Evolutionary conservation across 2,888 invertebrate genomes (phyloP).

Genomic region (Heterodera filipjevi): DNA sequence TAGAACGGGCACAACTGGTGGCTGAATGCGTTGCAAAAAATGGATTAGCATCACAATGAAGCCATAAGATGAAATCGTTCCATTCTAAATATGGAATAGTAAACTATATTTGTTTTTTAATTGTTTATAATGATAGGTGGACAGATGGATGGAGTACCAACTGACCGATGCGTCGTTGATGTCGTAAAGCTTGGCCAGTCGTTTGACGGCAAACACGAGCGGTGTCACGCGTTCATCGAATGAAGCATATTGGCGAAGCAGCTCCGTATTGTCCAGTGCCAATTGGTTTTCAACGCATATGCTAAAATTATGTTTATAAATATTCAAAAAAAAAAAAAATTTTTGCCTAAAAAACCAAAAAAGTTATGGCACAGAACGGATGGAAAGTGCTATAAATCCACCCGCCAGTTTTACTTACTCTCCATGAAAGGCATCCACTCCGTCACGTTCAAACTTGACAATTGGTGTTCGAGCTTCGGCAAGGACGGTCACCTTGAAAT

Average conservation of each 20-base stretch:
- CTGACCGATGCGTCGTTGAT: conserved; percentile 70
- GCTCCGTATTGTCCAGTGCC: conserved; percentile 70
- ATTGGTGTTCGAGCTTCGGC: conserved; percentile 71
- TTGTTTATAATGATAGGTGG: no score
- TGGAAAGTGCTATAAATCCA: no score
- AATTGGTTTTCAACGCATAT: conserved; percentile 72
- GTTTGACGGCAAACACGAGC: conserved; percentile 65
- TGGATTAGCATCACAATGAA: conserved; percentile 72
- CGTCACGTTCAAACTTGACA: conserved; percentile 69
- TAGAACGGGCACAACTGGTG: conserved; percentile 71
- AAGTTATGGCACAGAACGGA: no score
- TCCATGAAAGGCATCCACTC: conserved; percentile 45
- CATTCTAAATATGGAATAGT: conserved; percentile 58
- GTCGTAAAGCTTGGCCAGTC: conserved; percentile 69
- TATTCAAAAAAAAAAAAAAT: no score
- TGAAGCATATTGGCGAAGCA: conserved; percentile 69
- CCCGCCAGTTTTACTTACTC: not conserved
- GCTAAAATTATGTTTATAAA: no score
- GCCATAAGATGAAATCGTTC: conserved; percentile 72
- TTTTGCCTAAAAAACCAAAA: no score
- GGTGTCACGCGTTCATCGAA: conserved; percentile 69
- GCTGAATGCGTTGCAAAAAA: conserved; percentile 70
- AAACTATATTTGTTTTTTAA: not conserved
- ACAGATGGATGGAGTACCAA: no score
- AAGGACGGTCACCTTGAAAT: not conserved